Evolutionary conservation across 2,888 invertebrate genomes (phyloP), one percentile per base, ranked within the genome.

Genomic region (Tuta absoluta): DNA sequence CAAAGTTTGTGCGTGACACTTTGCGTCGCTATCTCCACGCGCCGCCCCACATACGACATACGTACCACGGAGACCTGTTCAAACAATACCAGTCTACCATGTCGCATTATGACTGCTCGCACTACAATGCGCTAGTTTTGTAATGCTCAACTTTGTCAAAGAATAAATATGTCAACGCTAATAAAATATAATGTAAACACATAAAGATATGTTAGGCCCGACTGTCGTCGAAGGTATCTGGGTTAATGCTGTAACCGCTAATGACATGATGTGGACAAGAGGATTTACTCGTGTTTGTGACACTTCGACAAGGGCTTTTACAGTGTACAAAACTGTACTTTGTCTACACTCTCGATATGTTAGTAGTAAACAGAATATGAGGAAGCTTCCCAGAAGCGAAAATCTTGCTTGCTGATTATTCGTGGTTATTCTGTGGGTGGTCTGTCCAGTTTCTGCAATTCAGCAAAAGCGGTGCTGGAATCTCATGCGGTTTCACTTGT

Each of bases 221-320:
- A 49, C 19, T 63, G 51, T 60, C 63, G 38, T 45, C 48, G 49
- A 58, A 38, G 28, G 63, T 68, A 69, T 69, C 59, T 71, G 66
- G 69, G 72, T 74, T 77, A 79, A 75, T 69, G 68, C 70, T 65
- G 70, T 72, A 73, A 71, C 74, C 70, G 68, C 73, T 70, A 75
- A 74, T 70, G 73, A 72, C 37, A 57, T 56, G 63, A 24, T 60
- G 38, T 38, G 19, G 58, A 59, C 58, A 23, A 10, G 23, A 23
- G 23, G 23, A 5, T 28, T 37, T 58, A 58, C 57, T 37, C 19
- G 14, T 17, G 17, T 28, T 37, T 38, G 14, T 17, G 8, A 57
- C 57, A 57, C 28, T 28, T 28, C 1, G 33, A 33, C 28, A 57
- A 57, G 57, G 57, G 57, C 33, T 33, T 19, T 17, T 24, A 23